Evolutionary conservation across 1,140 invertebrate species (phyloP).

Genomic region (Probaryconus sp.): DNA sequence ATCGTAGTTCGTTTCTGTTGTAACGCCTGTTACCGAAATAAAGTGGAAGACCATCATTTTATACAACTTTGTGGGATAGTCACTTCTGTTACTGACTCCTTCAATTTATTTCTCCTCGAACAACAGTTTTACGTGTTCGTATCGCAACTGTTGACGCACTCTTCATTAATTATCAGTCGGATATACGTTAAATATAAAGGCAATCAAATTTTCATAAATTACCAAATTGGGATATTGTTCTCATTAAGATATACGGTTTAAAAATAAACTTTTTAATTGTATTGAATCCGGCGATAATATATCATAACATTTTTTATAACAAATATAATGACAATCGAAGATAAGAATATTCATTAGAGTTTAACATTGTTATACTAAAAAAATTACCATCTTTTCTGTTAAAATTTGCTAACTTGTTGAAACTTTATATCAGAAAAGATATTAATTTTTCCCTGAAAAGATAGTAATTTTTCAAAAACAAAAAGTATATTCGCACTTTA

Average conservation of each 20-base stretch:
- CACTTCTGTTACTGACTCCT: constrained; percentile 46
- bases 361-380: too few relatives aligned
- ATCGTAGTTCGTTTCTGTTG: constrained; percentile 19
- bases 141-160: constrained; percentile 34
- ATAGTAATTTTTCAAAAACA: too few relatives aligned
- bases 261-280: neutral
- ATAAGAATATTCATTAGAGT: too few relatives aligned
- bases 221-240: constrained; percentile 15
- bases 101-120: constrained; percentile 46
- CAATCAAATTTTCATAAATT: constrained; percentile 54
- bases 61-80: constrained; percentile 52
- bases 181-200: constrained; percentile 24
- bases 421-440: too few relatives aligned
- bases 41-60: constrained; percentile 35
- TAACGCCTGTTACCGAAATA: constrained; percentile 29
- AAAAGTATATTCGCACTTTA: too few relatives aligned
- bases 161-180: constrained; percentile 40
- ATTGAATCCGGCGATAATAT: too few relatives aligned
- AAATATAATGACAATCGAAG: too few relatives aligned
- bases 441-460: too few relatives aligned
- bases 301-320: too few relatives aligned
- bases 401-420: too few relatives aligned
- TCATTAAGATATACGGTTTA: constrained; percentile 37
- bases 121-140: constrained; percentile 40
- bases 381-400: too few relatives aligned